These are phyloP conservation scores for Pyrocephalus nanus DNA, from an alignment of 2,797 vertebrate species.

Conservation along the genomic window DNA sequence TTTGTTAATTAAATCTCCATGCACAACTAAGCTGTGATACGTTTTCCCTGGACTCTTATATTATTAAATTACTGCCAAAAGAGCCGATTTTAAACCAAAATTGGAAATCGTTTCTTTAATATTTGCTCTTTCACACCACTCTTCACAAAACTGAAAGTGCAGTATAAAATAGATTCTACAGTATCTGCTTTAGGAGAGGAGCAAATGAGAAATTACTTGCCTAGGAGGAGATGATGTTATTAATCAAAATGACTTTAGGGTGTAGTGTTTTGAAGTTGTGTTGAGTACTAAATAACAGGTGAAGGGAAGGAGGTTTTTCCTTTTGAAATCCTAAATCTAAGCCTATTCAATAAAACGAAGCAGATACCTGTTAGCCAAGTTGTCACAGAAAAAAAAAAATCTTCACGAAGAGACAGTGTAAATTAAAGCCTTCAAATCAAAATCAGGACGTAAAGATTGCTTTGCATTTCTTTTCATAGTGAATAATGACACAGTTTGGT, in stretches of 20 bases:
- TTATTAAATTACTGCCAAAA: background rate
- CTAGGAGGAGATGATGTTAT: conserved; percentile 1
- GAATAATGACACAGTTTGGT: background rate
- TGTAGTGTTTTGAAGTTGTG: background rate
- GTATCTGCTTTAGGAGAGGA: background rate
- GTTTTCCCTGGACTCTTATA: background rate
- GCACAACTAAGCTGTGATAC: background rate
- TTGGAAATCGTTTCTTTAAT: background rate
- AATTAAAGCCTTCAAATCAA: conserved; percentile 67
- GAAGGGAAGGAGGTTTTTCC: background rate
- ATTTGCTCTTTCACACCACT: background rate
- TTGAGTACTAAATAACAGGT: conserved; percentile 42
- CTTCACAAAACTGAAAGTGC: conserved; percentile 7
- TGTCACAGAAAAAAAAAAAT: conserved; percentile 43
- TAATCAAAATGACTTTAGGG: conserved; percentile 37
- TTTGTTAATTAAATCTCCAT: background rate
- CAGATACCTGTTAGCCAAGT: conserved; percentile 45
- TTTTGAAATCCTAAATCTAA: conserved; percentile 49
- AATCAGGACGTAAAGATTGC: conserved; percentile 44
- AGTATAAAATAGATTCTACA: background rate
- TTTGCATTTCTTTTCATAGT: conserved; percentile 59
- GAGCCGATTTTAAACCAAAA: background rate
- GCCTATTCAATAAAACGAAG: conserved; percentile 63
- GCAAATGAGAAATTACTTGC: conserved; percentile 15
- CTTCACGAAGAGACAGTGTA: conserved; percentile 46